phyloP scores from a whole-genome alignment of 2,797 vertebrate genomes.

The Anguilla megastoma region DNA sequence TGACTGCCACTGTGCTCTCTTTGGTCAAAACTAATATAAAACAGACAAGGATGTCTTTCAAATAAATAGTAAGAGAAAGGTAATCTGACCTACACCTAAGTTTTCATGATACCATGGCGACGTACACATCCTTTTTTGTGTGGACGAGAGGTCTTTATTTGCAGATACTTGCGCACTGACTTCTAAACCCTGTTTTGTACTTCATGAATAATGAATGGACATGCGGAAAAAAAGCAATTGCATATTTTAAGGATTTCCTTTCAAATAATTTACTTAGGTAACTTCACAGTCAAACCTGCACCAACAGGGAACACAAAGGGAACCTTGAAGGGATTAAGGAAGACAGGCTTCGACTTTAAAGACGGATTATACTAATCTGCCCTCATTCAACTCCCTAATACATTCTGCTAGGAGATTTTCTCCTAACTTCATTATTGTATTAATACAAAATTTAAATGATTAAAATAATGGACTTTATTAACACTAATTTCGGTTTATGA shows the following conservation, averaged over 20 bases:
- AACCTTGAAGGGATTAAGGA: constrained; percentile 56
- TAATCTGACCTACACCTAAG: neutral
- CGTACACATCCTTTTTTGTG: neutral
- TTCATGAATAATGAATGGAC: constrained; percentile 6
- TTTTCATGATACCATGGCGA: neutral
- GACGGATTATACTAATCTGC: constrained; percentile 63
- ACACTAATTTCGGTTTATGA: constrained; percentile 48
- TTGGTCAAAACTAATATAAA: neutral
- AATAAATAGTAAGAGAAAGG: neutral
- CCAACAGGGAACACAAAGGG: constrained; percentile 50
- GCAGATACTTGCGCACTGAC: neutral
- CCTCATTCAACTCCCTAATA: constrained; percentile 60
- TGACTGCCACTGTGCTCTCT: neutral
- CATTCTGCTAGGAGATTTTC: constrained; percentile 47
- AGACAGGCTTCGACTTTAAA: constrained; percentile 57
- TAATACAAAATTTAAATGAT: constrained; percentile 27
- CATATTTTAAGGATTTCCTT: neutral
- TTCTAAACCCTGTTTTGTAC: neutral
- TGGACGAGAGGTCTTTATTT: neutral
- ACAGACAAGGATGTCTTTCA: neutral
- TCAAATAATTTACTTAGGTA: constrained; percentile 44
- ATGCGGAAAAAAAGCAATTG: neutral
- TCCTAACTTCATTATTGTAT: constrained; percentile 60
- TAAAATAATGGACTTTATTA: constrained; percentile 51
- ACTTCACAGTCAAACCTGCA: constrained; percentile 32